Evolutionary conservation across 2,797 vertebrate genomes (phyloP).

Genomic region (Platalea minor): DNA sequence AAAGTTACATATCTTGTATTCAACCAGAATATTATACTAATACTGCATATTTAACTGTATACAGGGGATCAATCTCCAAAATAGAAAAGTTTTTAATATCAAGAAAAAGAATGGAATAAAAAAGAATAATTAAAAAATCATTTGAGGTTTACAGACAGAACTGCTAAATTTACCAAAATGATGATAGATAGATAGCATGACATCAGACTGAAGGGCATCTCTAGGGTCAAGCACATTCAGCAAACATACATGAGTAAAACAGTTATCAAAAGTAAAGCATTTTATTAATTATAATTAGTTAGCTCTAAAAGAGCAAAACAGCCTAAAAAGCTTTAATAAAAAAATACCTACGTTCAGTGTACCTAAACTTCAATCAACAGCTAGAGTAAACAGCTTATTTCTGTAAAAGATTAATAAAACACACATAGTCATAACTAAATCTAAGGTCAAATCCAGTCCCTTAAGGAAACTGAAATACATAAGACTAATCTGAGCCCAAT

Average conservation of each 20-base stretch:
- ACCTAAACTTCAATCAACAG: background rate
- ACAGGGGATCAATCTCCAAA: background rate
- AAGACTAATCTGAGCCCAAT: background rate
- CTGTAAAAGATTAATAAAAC: background rate
- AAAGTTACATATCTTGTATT: background rate
- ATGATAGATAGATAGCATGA: background rate
- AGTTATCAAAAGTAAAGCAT: background rate
- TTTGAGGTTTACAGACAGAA: background rate
- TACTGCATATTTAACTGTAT: background rate
- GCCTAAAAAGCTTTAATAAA: background rate
- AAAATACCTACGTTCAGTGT: background rate
- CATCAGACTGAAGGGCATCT: background rate
- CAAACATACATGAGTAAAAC: background rate
- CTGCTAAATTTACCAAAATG: background rate
- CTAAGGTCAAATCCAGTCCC: background rate
- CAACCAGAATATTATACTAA: background rate
- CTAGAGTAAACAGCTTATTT: background rate
- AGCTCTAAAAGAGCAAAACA: background rate
- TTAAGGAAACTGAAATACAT: background rate
- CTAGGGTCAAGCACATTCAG: background rate
- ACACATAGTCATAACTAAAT: background rate
- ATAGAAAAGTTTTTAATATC: background rate
- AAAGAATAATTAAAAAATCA: background rate
- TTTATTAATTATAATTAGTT: background rate
- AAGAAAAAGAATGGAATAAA: background rate